Base-by-base conservation (phyloP, 1,140 invertebrate genomes). In the Drosophila watanabei region DNA sequence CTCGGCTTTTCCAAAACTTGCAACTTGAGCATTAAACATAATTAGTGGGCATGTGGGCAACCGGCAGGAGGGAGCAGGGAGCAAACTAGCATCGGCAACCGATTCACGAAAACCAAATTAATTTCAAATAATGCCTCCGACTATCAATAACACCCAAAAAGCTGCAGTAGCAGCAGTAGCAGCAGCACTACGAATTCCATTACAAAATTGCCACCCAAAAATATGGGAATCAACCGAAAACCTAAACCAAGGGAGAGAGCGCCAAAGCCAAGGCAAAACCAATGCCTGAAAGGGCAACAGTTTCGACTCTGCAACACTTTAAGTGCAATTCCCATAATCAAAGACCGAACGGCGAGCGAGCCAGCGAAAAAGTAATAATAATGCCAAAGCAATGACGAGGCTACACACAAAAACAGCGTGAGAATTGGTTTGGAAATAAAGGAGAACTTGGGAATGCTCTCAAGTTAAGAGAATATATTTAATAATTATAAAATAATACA, bases 281-380 rank as follows among this genome's bases (percentile, higher is more conserved):
- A 18, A 14, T 64, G 39, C 54, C 48, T 28, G 41, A 63, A 64
- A 46, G 20, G 35, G 24, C 57, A 62, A 58, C 52, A 39, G 43
- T 46, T 66, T 41, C 32, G 70, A 59, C 33, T 56, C 69, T 79
- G 82, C 80, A 88, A 88, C 80, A 87, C 80, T 87, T 88, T 87
- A 77, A 87, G 84, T 87, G 84, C 84, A 83, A 88, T 87, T 88
- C 64, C 63, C 77, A 87, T 87, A 87, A 87, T 88, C 84, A 87
- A 87, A 88, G 84, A 80, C 77, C 63, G 48, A 20, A 48, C 80
- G 43, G 56, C 32, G n/a, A 48, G 28, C 18, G 10, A 16, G 58
- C 24, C 13, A 64, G 32, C 24, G 30, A 45, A 61, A 56, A 54
- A 69, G 24, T 33, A 41, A 73, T 72, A 72, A 72, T 73, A 73